Evolutionary conservation across 2,888 invertebrate species (phyloP), one percentile per base, ranked within the genome.

Genomic region (Perithous albicinctus): DNA sequence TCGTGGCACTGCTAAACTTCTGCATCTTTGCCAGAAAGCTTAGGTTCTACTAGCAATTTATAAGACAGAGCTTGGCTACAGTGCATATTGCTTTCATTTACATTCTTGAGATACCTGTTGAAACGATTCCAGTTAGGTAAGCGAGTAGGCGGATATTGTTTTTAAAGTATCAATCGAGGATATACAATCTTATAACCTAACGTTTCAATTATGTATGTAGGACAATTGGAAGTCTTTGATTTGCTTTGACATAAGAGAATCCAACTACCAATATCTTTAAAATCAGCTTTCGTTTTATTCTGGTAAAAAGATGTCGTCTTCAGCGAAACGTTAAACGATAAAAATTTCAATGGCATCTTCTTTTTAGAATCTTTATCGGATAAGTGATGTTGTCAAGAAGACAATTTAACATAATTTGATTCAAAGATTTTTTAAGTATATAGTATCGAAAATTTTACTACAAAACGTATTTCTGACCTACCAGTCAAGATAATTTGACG

Each of bases 81-180:
- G 15, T 41, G 20, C 51, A 67, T n/a, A n/a, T 72, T 51, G 51
- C 51, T 29, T 46, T 12, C 67, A 15, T 23, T n/a, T 3, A 51
- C 12, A 63, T 64, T 38, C 46, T 29, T 15, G 35, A 54, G n/a
- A 41, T 46, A 46, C 35, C 59, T 43, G 48, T 32, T 69, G 61
- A 59, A 48, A 26, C 23, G 18, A 61, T 38, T 61, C 70, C 51
- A 41, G 15, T 63, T 70, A 10, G 6, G 51, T 15, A 41, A 46
- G n/a, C 5, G 20, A 10, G 8, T 12, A 41, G 29, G 15, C 15
- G 46, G 35, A 23, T 32, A 26, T 12, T 54, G 15, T 8, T 10
- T 54, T 64, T 20, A 54, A 56, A 10, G 29, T 69, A 20, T 35
- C 35, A 63, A 20, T 48, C 29, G 46, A 12, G 38, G 59, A 63